Conservation (phyloP, 2,888 invertebrate genomes). For the Chromoteleia sp. region DNA sequence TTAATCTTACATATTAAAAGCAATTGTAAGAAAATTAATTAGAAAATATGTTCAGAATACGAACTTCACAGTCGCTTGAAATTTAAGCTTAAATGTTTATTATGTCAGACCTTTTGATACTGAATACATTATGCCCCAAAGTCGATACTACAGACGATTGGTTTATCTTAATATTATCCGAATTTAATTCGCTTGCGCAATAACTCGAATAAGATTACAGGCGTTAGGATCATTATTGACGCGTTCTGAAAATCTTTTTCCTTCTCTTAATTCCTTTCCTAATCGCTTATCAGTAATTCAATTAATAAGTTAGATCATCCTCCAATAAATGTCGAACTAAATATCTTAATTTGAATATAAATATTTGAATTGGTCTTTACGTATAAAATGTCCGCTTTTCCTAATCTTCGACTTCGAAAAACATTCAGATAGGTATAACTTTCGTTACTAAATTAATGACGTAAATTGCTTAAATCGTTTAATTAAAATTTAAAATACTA, state of each 20-base stretch:
- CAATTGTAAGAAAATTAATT: no score
- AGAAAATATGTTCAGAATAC: no score
- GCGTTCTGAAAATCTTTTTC: not conserved
- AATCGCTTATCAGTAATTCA: not conserved
- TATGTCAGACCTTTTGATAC: not conserved
- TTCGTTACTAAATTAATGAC: not conserved
- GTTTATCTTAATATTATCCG: not conserved
- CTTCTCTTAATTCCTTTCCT: not conserved
- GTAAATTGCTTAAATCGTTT: no score
- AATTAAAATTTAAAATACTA: no score
- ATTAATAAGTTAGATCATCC: not conserved
- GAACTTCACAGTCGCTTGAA: no score
- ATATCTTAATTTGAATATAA: slow-evolving; percentile 1
- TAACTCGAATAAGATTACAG: not conserved
- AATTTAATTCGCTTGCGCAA: not conserved
- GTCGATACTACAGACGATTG: not conserved
- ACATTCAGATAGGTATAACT: not conserved
- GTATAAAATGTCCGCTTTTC: not conserved
- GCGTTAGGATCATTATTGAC: not conserved
- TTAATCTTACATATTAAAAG: not conserved
- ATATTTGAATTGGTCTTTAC: slow-evolving; percentile 12
- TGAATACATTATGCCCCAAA: not conserved
- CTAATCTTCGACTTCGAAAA: not conserved
- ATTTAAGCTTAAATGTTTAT: no score
- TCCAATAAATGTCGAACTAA: not conserved